Evolutionary conservation across 64 coral and sea anemone genomes (phyloP).

Genomic region (Porites lutea): DNA sequence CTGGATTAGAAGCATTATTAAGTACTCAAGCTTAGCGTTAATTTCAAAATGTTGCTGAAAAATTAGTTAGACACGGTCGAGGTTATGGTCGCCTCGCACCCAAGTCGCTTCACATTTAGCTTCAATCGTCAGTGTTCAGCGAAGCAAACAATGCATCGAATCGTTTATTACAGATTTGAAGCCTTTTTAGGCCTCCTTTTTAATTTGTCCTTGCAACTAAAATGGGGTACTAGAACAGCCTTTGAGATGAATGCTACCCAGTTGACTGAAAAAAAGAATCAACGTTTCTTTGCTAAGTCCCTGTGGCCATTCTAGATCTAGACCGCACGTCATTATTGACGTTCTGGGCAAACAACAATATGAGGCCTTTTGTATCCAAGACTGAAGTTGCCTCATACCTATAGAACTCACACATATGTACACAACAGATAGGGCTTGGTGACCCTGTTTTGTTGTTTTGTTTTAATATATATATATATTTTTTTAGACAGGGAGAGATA

Average conservation of each 20-base stretch:
- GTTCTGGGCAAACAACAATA: background rate
- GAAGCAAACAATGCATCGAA: background rate
- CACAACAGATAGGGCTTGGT: conserved; percentile 16
- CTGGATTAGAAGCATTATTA: conserved; percentile 17
- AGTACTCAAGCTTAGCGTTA: background rate
- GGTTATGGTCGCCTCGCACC: background rate
- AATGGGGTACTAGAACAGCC: background rate
- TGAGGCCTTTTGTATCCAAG: conserved; percentile 5
- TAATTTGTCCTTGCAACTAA: no score
- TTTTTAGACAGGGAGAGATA: background rate
- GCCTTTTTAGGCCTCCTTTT: background rate
- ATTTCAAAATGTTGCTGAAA: background rate
- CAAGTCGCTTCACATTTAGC: background rate
- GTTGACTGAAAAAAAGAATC: conserved; percentile 42
- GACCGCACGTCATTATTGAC: background rate
- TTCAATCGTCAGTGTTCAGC: background rate
- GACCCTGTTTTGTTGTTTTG: conserved; percentile 18
- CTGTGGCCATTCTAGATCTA: conserved; percentile 9
- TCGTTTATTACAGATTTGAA: background rate
- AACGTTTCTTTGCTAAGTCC: background rate
- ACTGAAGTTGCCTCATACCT: conserved; percentile 20
- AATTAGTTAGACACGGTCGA: background rate
- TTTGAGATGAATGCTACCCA: conserved; percentile 6
- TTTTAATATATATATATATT: background rate
- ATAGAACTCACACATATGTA: conserved; percentile 37